phyloP scores from a whole-genome alignment of 2,888 invertebrate species.

The Melinaea menophilus region DNA sequence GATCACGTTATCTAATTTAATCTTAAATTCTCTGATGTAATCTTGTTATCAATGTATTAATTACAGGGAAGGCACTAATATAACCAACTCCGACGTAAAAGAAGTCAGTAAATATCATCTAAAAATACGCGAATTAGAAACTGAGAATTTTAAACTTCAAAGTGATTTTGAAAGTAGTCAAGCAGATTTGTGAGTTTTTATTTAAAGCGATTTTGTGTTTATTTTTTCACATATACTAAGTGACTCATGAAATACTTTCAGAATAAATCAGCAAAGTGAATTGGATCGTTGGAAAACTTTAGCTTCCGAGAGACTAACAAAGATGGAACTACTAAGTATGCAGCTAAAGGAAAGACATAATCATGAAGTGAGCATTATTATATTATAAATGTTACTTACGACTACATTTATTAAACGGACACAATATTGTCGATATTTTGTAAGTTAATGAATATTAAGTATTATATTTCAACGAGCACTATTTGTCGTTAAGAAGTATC shows the following conservation, averaged over 20 bases:
- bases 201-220: neutral
- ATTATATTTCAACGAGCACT: too few relatives aligned
- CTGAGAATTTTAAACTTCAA: slow-evolving; percentile 62
- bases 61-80: slow-evolving; percentile 56
- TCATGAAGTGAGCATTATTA: slow-evolving; percentile 63
- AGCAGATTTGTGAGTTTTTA: slow-evolving; percentile 72
- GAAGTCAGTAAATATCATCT: slow-evolving; percentile 64
- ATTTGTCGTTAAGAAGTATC: too few relatives aligned
- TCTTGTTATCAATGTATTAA: slow-evolving; percentile 36
- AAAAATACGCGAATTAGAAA: slow-evolving; percentile 61
- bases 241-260: slow-evolving; percentile 35
- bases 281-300: slow-evolving; percentile 81
- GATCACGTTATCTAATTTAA: slow-evolving; percentile 30
- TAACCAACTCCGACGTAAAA: slow-evolving; percentile 40
- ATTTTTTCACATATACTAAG: too few relatives aligned
- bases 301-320: slow-evolving; percentile 81
- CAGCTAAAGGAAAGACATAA: slow-evolving; percentile 80
- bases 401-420: too few relatives aligned
- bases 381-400: too few relatives aligned
- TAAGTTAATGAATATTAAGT: too few relatives aligned
- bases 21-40: slow-evolving; percentile 26
- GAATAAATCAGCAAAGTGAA: slow-evolving; percentile 58
- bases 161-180: slow-evolving; percentile 64
- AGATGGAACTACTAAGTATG: slow-evolving; percentile 79
- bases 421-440: too few relatives aligned